Base-by-base conservation (phyloP, 2,888 invertebrate species). In the Netelia fuscicornis region DNA sequence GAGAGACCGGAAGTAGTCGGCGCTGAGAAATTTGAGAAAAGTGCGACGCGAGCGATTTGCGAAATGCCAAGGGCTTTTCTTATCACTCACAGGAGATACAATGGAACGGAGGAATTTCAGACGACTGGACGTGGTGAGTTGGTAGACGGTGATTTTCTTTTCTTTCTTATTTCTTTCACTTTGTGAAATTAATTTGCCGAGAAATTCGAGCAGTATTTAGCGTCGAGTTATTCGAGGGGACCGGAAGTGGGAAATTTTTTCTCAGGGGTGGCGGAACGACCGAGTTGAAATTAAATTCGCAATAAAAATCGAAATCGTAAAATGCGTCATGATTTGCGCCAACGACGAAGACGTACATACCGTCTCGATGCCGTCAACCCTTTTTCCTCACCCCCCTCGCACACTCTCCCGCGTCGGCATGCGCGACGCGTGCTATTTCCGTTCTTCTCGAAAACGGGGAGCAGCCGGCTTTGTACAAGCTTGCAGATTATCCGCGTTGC, bases 21-120 rank as follows among this genome's bases (percentile, higher is more conserved):
- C 56, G 37, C 65, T 64, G 56, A 70, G 64, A 62, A 42, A 67
- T 65, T 17, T 11, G 20, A 20, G 25, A 44, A 58, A 8, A 37
- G 80, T 74, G 67, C 37, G 20, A 74, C 67, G 52, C 60, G 20
- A 48, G 30, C 52, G 48, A 56, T 11, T 54, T 20, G 13, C 60
- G 60, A 86, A 74, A 96, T 96, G 96, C 96, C 96, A 88, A 94
- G 96, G 90, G 95, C 96, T 85, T 96, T 96, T 91, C 94, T 96
- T 74, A 95, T 96, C 90, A 95, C 96, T 20, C 95, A 96, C 92
- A 95, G 95, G 56, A 94, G 96, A 78, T 96, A 96, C 93, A 91
- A 93, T 83, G 93, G 92, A 67, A 89, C 90, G 58, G 92, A 90
- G 44, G 92, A 92, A 56, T 91, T 93, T 82, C 90, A 90, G 78